Conservation (phyloP, 2,113 vertebrate species). For the Hystrix cristata region DNA sequence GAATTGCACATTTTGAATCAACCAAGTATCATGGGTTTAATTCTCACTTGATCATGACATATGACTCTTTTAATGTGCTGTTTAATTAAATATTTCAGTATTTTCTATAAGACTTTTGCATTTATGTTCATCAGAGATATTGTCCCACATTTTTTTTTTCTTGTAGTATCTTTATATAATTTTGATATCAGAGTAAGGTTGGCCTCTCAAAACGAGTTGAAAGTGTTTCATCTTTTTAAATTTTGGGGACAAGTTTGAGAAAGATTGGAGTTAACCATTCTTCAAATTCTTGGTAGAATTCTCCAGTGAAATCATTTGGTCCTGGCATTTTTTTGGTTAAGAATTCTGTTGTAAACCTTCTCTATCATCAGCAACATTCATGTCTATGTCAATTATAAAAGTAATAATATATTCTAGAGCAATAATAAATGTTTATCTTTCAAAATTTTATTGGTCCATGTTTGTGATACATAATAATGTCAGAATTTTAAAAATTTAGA, state of each 20-base stretch:
- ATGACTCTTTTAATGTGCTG: neutral
- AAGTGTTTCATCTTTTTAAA: neutral
- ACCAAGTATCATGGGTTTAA: neutral
- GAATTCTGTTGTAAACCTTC: neutral
- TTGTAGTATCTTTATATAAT: neutral
- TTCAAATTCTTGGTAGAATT: neutral
- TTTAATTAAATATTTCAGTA: neutral
- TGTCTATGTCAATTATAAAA: slow-evolving; percentile 15
- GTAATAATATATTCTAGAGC: neutral
- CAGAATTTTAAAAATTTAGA: neutral
- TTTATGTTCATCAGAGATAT: neutral
- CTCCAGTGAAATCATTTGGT: neutral
- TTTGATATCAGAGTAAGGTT: neutral
- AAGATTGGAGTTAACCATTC: neutral
- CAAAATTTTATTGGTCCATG: neutral
- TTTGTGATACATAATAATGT: neutral
- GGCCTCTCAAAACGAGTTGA: neutral
- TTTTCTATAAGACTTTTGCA: neutral
- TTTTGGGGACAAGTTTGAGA: neutral
- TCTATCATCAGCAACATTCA: neutral
- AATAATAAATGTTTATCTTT: neutral
- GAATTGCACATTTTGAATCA: neutral
- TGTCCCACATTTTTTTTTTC: neutral
- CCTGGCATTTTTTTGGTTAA: neutral
- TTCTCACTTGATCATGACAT: neutral